phyloP scores from a whole-genome alignment of 2,113 vertebrate species.

The Meriones unguiculatus region DNA sequence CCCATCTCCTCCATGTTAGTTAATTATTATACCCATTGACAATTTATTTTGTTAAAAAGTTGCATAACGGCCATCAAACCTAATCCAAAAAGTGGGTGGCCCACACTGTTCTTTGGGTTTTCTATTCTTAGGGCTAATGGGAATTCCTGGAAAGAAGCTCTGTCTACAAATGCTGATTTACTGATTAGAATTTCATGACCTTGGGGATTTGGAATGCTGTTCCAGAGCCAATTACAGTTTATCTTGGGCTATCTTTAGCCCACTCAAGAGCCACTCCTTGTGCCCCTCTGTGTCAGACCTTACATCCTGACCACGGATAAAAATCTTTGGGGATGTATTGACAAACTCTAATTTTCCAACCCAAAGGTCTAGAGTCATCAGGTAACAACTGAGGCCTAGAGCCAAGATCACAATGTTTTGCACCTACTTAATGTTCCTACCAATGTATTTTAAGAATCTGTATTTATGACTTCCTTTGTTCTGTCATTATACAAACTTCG shows the following conservation, averaged over 20 bases:
- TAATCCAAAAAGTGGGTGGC: background rate
- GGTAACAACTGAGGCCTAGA: background rate
- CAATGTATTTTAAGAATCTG: background rate
- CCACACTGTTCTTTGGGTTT: background rate
- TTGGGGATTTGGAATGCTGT: background rate
- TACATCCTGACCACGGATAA: background rate
- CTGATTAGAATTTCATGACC: background rate
- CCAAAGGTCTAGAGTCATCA: background rate
- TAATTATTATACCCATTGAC: background rate
- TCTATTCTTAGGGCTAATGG: background rate
- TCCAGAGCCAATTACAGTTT: background rate
- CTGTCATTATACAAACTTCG: background rate
- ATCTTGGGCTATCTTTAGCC: background rate
- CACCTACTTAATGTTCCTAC: background rate
- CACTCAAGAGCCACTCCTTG: background rate
- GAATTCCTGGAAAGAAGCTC: background rate
- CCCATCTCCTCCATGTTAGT: background rate
- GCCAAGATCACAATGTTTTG: background rate
- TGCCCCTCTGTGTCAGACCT: background rate
- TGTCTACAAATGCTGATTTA: background rate
- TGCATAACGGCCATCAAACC: background rate
- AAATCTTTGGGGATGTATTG: background rate
- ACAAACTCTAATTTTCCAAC: background rate
- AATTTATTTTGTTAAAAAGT: background rate
- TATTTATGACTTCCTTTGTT: background rate